Conservation (phyloP, 2,113 vertebrate species). For the Nicator chloris region DNA sequence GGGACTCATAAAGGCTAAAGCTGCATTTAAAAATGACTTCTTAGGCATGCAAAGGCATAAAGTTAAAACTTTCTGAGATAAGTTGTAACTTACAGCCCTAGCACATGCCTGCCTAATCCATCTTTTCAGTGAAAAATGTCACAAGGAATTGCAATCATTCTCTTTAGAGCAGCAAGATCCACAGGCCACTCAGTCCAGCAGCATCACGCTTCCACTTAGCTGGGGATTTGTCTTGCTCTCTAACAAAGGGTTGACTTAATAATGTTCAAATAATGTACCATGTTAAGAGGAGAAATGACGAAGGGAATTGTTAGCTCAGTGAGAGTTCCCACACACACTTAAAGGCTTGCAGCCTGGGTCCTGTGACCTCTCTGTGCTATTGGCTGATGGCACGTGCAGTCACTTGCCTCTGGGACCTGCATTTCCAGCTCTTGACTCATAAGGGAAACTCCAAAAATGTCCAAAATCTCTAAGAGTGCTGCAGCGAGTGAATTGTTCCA, state of each 20-base stretch:
- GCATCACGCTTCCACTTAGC: background rate
- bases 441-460: background rate
- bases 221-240: background rate
- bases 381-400: background rate
- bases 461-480: background rate
- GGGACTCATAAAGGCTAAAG: slow-evolving; percentile 48
- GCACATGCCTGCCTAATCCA: slow-evolving; percentile 50
- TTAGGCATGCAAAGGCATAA: slow-evolving; percentile 50
- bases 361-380: background rate
- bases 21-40: slow-evolving; percentile 39
- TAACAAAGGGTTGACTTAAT: background rate
- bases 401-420: background rate
- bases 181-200: background rate
- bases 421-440: background rate
- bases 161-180: background rate
- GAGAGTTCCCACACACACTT: background rate
- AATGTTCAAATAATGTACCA: background rate
- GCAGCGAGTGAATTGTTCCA: background rate
- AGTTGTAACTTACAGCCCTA: slow-evolving; percentile 21
- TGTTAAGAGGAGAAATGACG: background rate
- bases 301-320: background rate
- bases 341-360: background rate
- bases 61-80: slow-evolving; percentile 59
- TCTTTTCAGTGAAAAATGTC: slow-evolving; percentile 26
- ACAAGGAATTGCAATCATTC: background rate